phyloP scores from a whole-genome alignment of 2,113 vertebrate species.

The Equus quagga region DNA sequence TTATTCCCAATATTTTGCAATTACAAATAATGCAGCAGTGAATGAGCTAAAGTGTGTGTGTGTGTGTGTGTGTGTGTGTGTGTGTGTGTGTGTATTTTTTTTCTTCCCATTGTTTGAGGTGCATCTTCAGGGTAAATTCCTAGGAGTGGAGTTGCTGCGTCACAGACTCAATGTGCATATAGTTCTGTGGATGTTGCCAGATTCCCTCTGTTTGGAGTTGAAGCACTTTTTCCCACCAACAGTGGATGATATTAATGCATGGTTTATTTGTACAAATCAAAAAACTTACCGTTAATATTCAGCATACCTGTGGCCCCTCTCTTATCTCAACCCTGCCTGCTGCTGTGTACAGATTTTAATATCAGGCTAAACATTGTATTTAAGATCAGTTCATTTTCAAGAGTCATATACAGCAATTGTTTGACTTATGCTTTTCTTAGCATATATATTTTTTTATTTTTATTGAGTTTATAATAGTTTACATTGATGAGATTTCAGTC shows the following conservation, averaged over 20 bases:
- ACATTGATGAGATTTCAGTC: no score
- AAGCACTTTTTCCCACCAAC: neutral
- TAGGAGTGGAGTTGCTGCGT: neutral
- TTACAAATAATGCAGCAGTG: neutral
- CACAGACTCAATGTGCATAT: neutral
- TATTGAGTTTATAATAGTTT: no score
- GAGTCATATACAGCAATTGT: neutral
- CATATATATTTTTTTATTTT: neutral
- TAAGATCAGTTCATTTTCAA: neutral
- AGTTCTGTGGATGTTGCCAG: neutral
- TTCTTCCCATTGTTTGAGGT: neutral
- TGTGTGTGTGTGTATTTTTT: no score
- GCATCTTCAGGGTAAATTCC: neutral
- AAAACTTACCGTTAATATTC: neutral
- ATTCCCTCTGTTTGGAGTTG: neutral
- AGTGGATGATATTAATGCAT: neutral
- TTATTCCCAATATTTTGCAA: slow-evolving; percentile 2
- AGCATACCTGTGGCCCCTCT: neutral
- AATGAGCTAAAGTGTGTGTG: neutral
- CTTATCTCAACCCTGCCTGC: neutral
- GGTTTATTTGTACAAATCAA: neutral
- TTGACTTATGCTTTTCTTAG: neutral
- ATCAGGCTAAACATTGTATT: neutral
- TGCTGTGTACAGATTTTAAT: neutral
- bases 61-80: no score